Percentiles rank a stretch among this genome's conserved stretches.
phyloP scores from a whole-genome alignment of 2,797 vertebrate genomes.

The Lutjanus argentimaculatus region DNA sequence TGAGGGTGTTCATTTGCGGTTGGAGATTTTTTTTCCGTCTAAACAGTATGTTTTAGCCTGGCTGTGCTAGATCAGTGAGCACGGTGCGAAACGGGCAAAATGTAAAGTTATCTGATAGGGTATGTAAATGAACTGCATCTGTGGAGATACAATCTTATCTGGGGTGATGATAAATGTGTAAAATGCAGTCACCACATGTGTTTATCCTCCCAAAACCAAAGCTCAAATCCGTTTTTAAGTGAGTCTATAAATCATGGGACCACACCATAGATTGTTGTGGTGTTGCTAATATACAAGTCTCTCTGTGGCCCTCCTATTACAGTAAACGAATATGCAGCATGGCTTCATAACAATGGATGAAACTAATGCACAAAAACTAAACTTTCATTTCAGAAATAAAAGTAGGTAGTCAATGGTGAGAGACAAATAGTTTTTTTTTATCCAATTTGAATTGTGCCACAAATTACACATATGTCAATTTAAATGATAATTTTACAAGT shows the following conservation, averaged over 20 bases:
- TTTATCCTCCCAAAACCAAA: neutral
- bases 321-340: constrained; percentile 15
- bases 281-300: constrained; percentile 27
- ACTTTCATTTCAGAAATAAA: neutral
- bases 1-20: constrained; percentile 68
- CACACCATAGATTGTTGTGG: constrained; percentile 8
- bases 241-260: constrained; percentile 30
- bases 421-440: too few relatives aligned
- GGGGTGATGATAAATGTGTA: constrained; percentile 46
- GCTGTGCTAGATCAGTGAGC: constrained; percentile 34
- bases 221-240: constrained; percentile 35
- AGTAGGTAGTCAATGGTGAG: too few relatives aligned
- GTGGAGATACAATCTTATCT: constrained; percentile 57
- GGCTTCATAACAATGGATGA: constrained; percentile 12
- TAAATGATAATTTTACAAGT: too few relatives aligned
- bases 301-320: constrained; percentile 1
- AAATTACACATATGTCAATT: too few relatives aligned
- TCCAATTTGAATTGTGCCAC: too few relatives aligned
- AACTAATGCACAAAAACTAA: neutral
- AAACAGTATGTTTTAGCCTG: constrained; percentile 62
- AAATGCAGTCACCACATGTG: constrained; percentile 25
- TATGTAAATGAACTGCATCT: constrained; percentile 47
- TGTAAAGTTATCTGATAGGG: constrained; percentile 43
- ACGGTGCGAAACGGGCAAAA: constrained; percentile 19
- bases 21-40: constrained; percentile 58